phyloP scores from a whole-genome alignment of 2,888 invertebrate species.

The Aleiodes alternator region DNA sequence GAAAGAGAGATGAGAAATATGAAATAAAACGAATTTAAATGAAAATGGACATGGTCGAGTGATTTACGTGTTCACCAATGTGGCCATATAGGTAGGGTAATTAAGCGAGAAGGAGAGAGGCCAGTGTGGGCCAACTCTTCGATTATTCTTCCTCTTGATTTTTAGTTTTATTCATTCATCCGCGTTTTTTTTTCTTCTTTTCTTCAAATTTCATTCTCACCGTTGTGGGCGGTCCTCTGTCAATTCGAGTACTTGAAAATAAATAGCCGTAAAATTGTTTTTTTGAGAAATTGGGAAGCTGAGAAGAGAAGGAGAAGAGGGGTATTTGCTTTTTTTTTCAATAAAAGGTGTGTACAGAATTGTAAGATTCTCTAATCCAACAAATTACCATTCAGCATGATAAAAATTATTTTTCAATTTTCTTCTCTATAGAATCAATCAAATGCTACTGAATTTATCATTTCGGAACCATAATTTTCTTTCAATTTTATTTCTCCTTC shows the following conservation, averaged over 20 bases:
- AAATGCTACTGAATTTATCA: background rate
- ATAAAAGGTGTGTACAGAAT: no score
- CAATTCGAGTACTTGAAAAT: slow-evolving; percentile 55
- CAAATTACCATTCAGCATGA: no score
- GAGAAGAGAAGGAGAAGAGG: no score
- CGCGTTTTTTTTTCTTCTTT: slow-evolving; percentile 25
- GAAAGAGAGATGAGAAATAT: slow-evolving; percentile 20
- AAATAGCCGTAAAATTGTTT: no score
- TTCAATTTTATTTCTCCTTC: no score
- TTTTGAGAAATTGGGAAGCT: no score
- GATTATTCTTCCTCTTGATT: slow-evolving; percentile 25
- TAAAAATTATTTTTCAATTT: no score
- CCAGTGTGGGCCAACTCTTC: slow-evolving; percentile 34
- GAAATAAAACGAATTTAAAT: slow-evolving; percentile 12
- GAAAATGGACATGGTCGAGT: slow-evolving; percentile 63
- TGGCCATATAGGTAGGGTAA: slow-evolving; percentile 70
- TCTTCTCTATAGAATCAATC: background rate
- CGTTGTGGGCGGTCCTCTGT: slow-evolving; percentile 68
- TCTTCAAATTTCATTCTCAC: slow-evolving; percentile 36
- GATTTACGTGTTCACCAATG: slow-evolving; percentile 71
- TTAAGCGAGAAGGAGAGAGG: slow-evolving; percentile 64
- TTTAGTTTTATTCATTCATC: slow-evolving; percentile 23
- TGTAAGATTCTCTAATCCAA: no score
- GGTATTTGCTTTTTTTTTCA: no score
- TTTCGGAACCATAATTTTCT: no score